Percentiles rank a stretch among this genome's conserved stretches.
These are phyloP conservation scores for Eulemur coronatus DNA, from an alignment of 2,797 vertebrate species.

Conservation along the genomic window DNA sequence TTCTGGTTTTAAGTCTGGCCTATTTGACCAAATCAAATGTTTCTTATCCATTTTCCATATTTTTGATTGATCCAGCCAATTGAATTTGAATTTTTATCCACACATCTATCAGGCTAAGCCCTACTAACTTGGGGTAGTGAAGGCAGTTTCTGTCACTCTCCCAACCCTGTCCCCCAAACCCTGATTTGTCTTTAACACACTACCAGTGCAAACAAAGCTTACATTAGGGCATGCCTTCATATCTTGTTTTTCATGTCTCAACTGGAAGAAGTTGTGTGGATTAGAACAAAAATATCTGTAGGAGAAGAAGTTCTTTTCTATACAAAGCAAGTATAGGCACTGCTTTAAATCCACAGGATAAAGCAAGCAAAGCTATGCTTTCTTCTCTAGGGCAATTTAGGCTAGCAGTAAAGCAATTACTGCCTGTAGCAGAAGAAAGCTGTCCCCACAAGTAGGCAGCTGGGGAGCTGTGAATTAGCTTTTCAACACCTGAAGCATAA, in stretches of 20 bases:
- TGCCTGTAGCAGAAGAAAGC: constrained; percentile 61
- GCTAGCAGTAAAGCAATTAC: constrained; percentile 53
- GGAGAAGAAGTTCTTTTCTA: not conserved
- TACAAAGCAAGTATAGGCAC: constrained; percentile 17
- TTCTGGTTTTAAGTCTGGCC: not conserved
- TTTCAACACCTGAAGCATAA: constrained; percentile 71
- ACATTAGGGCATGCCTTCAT: not conserved
- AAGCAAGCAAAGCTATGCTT: constrained; percentile 51
- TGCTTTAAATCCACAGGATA: constrained; percentile 37
- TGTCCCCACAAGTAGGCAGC: constrained; percentile 50
- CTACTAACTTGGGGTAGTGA: not conserved
- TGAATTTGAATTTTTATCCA: not conserved
- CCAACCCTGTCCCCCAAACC: not conserved
- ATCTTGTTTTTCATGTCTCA: constrained; percentile 19
- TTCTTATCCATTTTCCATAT: not conserved
- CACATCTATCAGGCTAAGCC: not conserved
- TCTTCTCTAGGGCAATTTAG: constrained; percentile 63
- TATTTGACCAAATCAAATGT: not conserved
- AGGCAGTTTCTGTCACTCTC: not conserved
- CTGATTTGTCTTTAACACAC: not conserved
- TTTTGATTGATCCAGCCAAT: not conserved
- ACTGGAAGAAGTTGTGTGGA: not conserved
- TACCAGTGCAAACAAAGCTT: not conserved
- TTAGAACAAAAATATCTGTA: constrained; percentile 17
- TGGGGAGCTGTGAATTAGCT: constrained; percentile 72